These are phyloP conservation scores for Campoplex capitator DNA, from an alignment of 2,888 invertebrate species.

Conservation along the genomic window DNA sequence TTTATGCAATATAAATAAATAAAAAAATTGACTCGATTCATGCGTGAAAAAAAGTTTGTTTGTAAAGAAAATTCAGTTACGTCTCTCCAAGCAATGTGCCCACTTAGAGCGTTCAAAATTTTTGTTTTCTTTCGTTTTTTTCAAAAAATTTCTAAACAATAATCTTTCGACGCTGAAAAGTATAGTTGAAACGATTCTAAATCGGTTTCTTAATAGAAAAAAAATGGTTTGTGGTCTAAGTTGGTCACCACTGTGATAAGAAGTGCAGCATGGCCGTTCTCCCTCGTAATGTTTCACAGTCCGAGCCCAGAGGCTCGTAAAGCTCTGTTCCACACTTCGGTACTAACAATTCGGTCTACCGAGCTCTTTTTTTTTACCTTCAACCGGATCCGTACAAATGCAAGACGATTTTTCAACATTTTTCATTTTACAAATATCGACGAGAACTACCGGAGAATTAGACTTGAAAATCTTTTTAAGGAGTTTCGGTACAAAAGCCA, in stretches of 20 bases:
- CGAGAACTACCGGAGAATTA: not conserved
- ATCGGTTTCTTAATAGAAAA: not conserved
- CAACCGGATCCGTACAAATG: not conserved
- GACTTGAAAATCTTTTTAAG: not conserved
- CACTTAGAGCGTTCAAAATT: not conserved
- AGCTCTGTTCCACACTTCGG: conserved; percentile 17
- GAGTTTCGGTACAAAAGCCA: too few relatives aligned
- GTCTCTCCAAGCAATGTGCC: not conserved
- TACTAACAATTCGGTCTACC: conserved; percentile 18
- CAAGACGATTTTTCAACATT: not conserved
- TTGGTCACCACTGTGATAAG: conserved; percentile 79
- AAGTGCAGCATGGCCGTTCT: conserved; percentile 69
- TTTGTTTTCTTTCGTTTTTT: not conserved
- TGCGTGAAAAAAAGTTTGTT: not conserved
- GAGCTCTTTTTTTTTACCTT: conserved; percentile 24
- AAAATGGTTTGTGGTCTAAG: conserved; percentile 27
- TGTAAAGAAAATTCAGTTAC: not conserved
- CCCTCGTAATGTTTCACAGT: conserved; percentile 57
- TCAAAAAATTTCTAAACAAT: not conserved
- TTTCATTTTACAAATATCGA: not conserved
- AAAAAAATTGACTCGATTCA: not conserved
- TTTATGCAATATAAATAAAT: too few relatives aligned
- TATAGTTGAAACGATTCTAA: not conserved
- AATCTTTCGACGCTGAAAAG: not conserved
- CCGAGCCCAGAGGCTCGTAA: conserved; percentile 48